phyloP scores from a whole-genome alignment of 2,888 invertebrate genomes.

The Nomada lathburiana region DNA sequence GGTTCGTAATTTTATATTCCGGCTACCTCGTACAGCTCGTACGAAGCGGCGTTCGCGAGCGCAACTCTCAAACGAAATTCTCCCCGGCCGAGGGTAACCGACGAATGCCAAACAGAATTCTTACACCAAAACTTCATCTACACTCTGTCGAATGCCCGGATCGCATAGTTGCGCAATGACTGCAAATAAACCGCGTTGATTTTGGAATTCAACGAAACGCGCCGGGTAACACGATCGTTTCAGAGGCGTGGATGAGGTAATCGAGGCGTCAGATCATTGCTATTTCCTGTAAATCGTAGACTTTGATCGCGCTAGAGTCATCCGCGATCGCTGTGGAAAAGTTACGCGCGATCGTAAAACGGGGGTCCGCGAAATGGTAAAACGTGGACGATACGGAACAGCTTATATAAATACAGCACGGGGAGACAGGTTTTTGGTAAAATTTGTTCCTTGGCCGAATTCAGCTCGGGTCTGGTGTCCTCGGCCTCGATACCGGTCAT shows the following conservation, averaged over 20 bases:
- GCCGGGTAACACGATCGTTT: not conserved
- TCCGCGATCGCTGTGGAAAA: not conserved
- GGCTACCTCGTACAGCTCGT: conserved; percentile 55
- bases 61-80: conserved; percentile 43
- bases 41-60: conserved; percentile 10
- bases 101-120: not conserved
- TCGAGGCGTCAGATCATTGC: conserved; percentile 19
- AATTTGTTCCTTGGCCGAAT: conserved; percentile 58
- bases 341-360: not conserved
- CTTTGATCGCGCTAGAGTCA: not conserved
- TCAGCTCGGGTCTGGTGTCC: conserved; percentile 31
- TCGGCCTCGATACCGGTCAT: conserved; percentile 59
- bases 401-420: not conserved
- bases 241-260: conserved; percentile 17
- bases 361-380: not conserved
- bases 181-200: not conserved
- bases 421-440: conserved; percentile 23
- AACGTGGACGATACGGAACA: not conserved
- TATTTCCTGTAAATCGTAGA: conserved; percentile 4
- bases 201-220: not conserved
- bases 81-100: not conserved
- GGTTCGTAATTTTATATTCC: conserved; percentile 75
- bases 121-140: no score
- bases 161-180: not conserved
- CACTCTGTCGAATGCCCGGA: no score